Evolutionary conservation across 1,140 invertebrate species (phyloP).

Genomic region (Conus ventricosus): DNA sequence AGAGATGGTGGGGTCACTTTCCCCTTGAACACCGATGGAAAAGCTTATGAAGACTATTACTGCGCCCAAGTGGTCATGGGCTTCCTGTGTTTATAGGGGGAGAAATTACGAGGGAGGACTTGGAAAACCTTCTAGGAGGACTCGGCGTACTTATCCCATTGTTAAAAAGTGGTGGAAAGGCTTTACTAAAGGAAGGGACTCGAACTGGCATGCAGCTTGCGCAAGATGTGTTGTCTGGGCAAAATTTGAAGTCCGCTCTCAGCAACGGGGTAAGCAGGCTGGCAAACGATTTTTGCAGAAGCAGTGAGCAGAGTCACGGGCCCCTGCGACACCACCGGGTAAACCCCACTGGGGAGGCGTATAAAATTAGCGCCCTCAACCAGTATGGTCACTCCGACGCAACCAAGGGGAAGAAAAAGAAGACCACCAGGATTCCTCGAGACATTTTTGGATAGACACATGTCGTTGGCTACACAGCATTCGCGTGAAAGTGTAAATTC

Average conservation of each 20-base stretch:
- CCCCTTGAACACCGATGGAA: too few species aligned
- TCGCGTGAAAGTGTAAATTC: conserved; percentile 6
- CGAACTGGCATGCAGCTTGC: background rate
- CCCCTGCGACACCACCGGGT: background rate
- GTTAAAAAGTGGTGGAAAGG: background rate
- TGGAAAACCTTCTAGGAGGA: background rate
- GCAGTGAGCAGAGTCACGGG: background rate
- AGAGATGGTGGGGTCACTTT: too few species aligned
- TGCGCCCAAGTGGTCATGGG: background rate
- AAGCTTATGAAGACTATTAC: background rate
- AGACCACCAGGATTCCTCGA: background rate
- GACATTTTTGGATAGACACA: conserved; percentile 20
- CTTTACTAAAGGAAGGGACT: background rate
- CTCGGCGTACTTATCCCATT: too few species aligned
- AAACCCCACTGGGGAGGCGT: background rate
- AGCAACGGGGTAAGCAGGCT: too few species aligned
- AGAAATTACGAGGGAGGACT: background rate
- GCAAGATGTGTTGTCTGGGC: background rate
- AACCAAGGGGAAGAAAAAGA: conserved; percentile 23
- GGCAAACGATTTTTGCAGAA: background rate
- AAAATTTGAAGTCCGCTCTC: conserved; percentile 10
- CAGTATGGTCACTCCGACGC: background rate
- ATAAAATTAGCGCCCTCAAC: conserved; percentile 6
- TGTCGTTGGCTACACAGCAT: background rate
- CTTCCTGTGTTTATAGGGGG: conserved; percentile 6